phyloP scores from a whole-genome alignment of 2,113 vertebrate species.

The Aegotheles bennettii region DNA sequence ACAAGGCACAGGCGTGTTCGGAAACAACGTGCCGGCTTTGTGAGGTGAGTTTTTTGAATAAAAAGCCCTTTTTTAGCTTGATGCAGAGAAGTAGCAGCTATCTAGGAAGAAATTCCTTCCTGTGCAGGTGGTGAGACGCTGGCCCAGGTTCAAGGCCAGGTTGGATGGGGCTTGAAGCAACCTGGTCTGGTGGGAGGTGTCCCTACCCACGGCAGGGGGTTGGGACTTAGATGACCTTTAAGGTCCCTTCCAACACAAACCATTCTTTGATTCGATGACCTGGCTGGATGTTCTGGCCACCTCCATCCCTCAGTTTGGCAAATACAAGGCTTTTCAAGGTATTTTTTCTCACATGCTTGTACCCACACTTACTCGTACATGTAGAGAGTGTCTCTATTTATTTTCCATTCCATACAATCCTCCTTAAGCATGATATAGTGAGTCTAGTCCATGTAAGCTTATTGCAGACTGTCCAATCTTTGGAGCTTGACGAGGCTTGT shows the following conservation, averaged over 20 bases:
- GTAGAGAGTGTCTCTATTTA: neutral
- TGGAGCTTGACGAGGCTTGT: neutral
- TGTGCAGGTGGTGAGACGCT: no score
- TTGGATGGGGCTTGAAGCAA: no score
- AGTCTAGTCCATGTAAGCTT: neutral
- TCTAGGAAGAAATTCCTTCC: no score
- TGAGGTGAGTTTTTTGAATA: neutral
- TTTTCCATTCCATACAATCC: neutral
- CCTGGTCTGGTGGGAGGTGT: no score
- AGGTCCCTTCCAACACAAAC: no score
- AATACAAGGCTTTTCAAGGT: rapidly evolving
- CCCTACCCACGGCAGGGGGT: no score
- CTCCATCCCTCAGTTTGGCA: neutral
- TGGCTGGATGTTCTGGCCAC: neutral
- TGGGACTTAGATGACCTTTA: no score
- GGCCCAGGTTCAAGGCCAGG: no score
- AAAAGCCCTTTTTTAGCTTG: neutral
- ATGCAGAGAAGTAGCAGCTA: neutral
- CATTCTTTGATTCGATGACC: no score
- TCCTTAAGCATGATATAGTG: neutral
- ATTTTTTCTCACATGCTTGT: neutral
- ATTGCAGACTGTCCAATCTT: neutral
- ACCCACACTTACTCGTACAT: neutral
- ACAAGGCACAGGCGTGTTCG: rapidly evolving
- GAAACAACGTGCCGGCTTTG: neutral